These are phyloP conservation scores for Brachionus manjavacas DNA, from an alignment of 1,140 invertebrate genomes.

Conservation along the genomic window DNA sequence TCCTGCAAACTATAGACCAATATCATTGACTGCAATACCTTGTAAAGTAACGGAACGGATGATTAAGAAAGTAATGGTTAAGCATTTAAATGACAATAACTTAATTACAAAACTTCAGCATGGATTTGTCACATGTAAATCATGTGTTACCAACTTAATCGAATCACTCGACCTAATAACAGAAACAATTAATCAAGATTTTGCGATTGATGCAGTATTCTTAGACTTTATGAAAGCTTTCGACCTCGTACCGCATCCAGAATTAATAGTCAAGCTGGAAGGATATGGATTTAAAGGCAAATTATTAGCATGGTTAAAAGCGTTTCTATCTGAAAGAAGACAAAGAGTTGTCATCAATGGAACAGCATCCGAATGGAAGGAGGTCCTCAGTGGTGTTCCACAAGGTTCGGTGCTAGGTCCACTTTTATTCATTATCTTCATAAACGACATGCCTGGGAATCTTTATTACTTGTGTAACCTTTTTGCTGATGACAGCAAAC, in stretches of 20 bases:
- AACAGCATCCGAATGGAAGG: background rate
- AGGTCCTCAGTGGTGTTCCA: background rate
- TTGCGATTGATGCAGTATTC: background rate
- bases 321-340: background rate
- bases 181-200: background rate
- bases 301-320: background rate
- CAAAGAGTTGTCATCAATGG: background rate
- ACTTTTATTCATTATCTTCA: background rate
- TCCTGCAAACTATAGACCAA: no score
- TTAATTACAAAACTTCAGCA: no score
- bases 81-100: no score
- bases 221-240: background rate
- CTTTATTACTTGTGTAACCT: no score
- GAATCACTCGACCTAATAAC: background rate
- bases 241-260: background rate
- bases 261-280: background rate
- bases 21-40: no score
- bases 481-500: no score
- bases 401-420: background rate
- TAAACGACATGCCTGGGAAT: background rate
- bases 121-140: background rate
- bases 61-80: no score
- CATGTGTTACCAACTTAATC: background rate
- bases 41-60: no score
- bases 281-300: background rate